Percentiles rank a stretch among this genome's conserved stretches.
Conservation (phyloP, 2,888 invertebrate species). For the Deroplatys truncata region DNA sequence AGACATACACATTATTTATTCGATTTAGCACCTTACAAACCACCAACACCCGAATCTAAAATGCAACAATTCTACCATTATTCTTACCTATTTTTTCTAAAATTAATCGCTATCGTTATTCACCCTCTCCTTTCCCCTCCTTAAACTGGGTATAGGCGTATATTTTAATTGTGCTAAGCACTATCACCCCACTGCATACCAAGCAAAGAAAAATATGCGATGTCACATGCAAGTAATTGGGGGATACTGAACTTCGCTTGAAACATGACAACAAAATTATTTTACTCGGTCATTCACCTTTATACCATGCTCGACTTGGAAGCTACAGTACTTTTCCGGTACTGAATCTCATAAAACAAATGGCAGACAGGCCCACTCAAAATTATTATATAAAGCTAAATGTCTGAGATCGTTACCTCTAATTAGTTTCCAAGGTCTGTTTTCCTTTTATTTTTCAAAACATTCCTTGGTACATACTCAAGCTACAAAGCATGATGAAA, state of each 20-base stretch:
- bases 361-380: background rate
- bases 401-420: background rate
- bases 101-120: background rate
- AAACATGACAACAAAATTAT: slow-evolving; percentile 6
- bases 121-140: background rate
- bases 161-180: background rate
- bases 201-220: background rate
- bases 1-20: background rate
- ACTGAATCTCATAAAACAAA: background rate
- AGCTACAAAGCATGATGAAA: too few species aligned
- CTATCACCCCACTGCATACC: background rate
- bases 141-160: background rate
- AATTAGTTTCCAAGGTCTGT: background rate
- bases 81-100: slow-evolving; percentile 7
- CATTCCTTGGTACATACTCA: background rate
- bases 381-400: background rate
- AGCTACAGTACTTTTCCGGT: slow-evolving; percentile 4
- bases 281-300: slow-evolving; percentile 12
- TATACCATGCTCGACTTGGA: background rate
- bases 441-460: background rate
- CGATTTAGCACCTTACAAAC: background rate
- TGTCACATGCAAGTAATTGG: background rate
- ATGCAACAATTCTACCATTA: background rate
- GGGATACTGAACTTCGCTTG: background rate
- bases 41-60: background rate